These are phyloP conservation scores for Ctenoplectra terminalis DNA, from an alignment of 1,140 invertebrate species.

Conservation along the genomic window DNA sequence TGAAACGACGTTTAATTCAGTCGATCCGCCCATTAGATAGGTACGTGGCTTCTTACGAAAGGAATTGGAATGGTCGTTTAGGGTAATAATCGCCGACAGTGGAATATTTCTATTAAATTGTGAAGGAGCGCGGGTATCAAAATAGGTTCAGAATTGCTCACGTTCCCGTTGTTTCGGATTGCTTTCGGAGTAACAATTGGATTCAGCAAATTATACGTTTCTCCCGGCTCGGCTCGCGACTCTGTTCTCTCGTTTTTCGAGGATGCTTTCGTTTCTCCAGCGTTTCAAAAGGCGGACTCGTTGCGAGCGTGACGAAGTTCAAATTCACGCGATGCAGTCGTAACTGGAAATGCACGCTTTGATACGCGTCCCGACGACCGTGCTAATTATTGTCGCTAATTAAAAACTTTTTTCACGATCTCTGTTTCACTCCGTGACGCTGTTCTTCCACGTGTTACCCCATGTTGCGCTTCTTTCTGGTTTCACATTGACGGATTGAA, in stretches of 20 bases:
- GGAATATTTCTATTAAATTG: background rate
- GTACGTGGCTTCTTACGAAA: slow-evolving; percentile 32
- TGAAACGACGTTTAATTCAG: slow-evolving; percentile 41
- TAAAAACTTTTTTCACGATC: slow-evolving; percentile 21
- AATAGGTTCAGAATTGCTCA: background rate
- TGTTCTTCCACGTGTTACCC: background rate
- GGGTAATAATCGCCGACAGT: background rate
- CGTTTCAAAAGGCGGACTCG: slow-evolving; percentile 18
- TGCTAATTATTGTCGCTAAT: slow-evolving; percentile 65
- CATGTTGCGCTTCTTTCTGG: background rate
- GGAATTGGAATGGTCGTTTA: background rate
- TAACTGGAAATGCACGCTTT: slow-evolving; percentile 47
- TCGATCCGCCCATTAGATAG: slow-evolving; percentile 27
- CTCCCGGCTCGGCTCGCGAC: background rate
- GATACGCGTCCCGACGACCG: slow-evolving; percentile 43
- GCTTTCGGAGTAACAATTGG: background rate
- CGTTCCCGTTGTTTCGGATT: too few relatives aligned
- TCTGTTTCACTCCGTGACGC: too few relatives aligned
- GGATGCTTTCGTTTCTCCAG: background rate
- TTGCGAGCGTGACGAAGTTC: background rate
- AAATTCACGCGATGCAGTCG: slow-evolving; percentile 19
- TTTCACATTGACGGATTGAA: background rate
- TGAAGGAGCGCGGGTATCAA: too few relatives aligned
- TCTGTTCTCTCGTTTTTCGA: background rate
- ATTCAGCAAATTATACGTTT: background rate